Evolutionary conservation across 2,797 vertebrate species (phyloP), one percentile per base, ranked within the genome.

Genomic region (Cetoscarus ocellatus): DNA sequence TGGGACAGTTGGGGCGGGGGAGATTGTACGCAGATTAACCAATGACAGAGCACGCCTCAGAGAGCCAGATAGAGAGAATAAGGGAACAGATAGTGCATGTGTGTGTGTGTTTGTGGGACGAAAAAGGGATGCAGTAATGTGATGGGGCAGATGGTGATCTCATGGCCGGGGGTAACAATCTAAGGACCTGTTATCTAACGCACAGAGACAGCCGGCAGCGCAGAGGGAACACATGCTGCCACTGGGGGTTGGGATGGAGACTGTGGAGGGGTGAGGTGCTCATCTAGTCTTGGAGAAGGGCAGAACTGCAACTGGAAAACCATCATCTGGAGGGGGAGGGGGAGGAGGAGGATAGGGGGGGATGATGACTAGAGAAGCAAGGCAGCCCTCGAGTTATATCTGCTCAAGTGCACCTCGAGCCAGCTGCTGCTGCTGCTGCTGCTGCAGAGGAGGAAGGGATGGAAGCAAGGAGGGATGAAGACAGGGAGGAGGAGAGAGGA

Each of bases 61-160:
- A 82, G 75, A 76, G 54, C 6, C 3, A 55, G 35, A 71, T 35
- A 2, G 44, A 52, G 58, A 57, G 62, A 70, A 59, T 17, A 36
- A 52, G 42, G 60, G 58, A 38, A 35, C 10, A 10, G 14, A 61
- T 51, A 10, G 27, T 47, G 60, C 53, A 45, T 38, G 61, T 14
- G 52, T 59, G 73, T 57, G 51, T 51, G 42, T 55, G 59, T 40
- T 47, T 10, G 48, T 67, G 58, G 27, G 55, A 74, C 35, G 11
- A 74, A 83, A 75, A 77, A 73, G 75, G 74, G 70, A 82, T 48
- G 77, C 57, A 38, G 70, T 81, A 85, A 84, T 79, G 56, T 71
- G 85, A 85, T 78, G 75, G 90, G 91, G 88, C 88, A 93, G 88
- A 91, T 93, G 89, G 90, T 62, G 86, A 88, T 85, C 83, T 82